A percentile compares a stretch with the other conserved stretches of the same genome.
phyloP scores from a whole-genome alignment of 2,113 vertebrate species.

The Mormyrus lacerda region DNA sequence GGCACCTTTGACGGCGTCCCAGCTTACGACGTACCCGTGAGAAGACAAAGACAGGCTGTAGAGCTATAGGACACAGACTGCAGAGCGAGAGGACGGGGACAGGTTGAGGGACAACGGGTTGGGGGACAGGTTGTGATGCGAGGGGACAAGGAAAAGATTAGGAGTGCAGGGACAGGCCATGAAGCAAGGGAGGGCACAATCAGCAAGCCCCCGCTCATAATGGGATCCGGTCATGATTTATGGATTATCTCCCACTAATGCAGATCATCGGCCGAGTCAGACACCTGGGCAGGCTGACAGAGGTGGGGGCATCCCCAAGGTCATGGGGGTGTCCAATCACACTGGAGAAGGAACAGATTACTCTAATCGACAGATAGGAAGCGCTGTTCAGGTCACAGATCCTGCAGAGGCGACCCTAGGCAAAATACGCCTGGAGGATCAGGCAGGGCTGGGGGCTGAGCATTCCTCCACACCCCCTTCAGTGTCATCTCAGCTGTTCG shows the following conservation, averaged over 20 bases:
- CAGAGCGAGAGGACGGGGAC: background rate
- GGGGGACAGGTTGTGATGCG: background rate
- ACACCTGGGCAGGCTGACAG: conserved; percentile 20
- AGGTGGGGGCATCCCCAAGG: conserved; percentile 11
- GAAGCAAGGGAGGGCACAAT: conserved; percentile 29
- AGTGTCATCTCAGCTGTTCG: background rate
- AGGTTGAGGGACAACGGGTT: background rate
- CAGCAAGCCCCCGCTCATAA: conserved; percentile 40
- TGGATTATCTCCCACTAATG: conserved; percentile 37
- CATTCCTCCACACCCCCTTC: background rate
- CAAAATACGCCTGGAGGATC: background rate
- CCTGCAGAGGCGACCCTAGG: background rate
- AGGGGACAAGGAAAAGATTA: conserved; percentile 9
- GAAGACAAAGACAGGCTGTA: background rate
- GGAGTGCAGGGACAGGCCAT: background rate
- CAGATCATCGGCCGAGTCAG: conserved; percentile 32
- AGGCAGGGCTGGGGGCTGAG: background rate
- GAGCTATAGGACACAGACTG: background rate
- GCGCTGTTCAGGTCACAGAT: background rate
- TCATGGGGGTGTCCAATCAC: background rate
- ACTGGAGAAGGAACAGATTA: background rate
- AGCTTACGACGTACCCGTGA: background rate
- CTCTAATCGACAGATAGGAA: conserved; percentile 17
- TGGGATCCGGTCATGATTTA: conserved; percentile 41
- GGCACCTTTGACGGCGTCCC: background rate